Conservation (phyloP, 2,888 invertebrate species). For the Unio pictorum region DNA sequence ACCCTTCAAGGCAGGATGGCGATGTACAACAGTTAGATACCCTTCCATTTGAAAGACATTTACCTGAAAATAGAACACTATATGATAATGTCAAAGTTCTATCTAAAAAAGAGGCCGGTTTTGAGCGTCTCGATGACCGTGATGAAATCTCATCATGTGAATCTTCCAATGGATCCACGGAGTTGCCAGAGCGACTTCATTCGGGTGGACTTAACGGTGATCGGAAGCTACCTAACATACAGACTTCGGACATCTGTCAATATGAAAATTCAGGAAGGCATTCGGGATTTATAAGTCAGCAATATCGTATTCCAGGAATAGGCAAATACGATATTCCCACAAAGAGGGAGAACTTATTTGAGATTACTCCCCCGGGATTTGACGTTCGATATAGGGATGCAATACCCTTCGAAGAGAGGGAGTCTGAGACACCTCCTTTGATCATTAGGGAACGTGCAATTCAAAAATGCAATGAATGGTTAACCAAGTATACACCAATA, state of each 20-base stretch:
- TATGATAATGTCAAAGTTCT: conserved; percentile 5
- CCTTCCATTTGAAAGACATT: too few species aligned
- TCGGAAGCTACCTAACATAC: too few species aligned
- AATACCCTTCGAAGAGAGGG: conserved; percentile 43
- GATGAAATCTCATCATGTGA: conserved; percentile 4
- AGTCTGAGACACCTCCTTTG: conserved; percentile 54
- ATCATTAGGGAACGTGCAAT: conserved; percentile 55
- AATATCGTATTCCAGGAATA: conserved; percentile 45
- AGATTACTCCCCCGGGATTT: conserved; percentile 61
- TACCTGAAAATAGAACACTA: background rate
- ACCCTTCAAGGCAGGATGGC: background rate
- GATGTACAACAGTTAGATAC: too few species aligned
- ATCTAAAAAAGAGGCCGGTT: too few species aligned
- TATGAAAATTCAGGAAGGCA: conserved; percentile 13
- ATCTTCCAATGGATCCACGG: too few species aligned
- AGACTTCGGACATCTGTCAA: conserved; percentile 5
- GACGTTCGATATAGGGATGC: conserved; percentile 59
- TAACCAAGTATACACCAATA: conserved; percentile 43
- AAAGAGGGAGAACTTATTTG: conserved; percentile 48
- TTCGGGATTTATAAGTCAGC: conserved; percentile 9
- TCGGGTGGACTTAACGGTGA: too few species aligned
- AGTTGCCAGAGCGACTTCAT: too few species aligned
- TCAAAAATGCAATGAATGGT: conserved; percentile 59
- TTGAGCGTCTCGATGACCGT: background rate
- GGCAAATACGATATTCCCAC: conserved; percentile 37